phyloP scores from a whole-genome alignment of 2,888 invertebrate species.

The Drosophila setosimentum region DNA sequence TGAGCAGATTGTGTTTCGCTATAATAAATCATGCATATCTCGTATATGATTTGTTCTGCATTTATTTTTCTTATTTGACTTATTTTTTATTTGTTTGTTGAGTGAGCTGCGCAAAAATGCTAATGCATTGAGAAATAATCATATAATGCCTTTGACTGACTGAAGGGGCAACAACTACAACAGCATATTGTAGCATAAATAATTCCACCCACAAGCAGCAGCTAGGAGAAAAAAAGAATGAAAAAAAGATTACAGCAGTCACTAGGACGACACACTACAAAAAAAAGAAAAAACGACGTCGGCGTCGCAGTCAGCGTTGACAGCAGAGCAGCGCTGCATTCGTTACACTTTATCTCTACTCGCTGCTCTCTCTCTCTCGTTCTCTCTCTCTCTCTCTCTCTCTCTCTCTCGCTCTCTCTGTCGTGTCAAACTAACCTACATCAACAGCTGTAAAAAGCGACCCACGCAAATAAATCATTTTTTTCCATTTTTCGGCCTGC shows the following conservation, averaged over 20 bases:
- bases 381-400: neutral
- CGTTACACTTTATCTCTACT: slow-evolving; percentile 1
- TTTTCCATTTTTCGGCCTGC: slow-evolving; percentile 22
- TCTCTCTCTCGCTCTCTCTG: slow-evolving; percentile 7
- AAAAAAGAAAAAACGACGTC: slow-evolving; percentile 9
- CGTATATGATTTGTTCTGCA: slow-evolving; percentile 2
- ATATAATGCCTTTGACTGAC: slow-evolving; percentile 61
- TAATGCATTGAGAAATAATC: slow-evolving; percentile 77
- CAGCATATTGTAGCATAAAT: slow-evolving; percentile 78
- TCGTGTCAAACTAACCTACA: slow-evolving; percentile 82
- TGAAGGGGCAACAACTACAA: slow-evolving; percentile 27
- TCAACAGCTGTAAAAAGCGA: slow-evolving; percentile 78
- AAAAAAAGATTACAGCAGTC: slow-evolving; percentile 81
- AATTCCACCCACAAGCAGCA: slow-evolving; percentile 76
- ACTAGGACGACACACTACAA: slow-evolving; percentile 73
- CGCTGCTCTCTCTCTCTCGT: slow-evolving; percentile 7
- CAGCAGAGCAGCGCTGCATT: slow-evolving; percentile 24
- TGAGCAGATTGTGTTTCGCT: slow-evolving; percentile 22
- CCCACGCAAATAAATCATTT: slow-evolving; percentile 52
- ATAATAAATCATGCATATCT: slow-evolving; percentile 58
- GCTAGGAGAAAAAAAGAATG: slow-evolving; percentile 57
- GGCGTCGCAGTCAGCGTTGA: slow-evolving; percentile 11
- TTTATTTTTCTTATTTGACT: neutral
- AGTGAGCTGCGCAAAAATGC: slow-evolving; percentile 55
- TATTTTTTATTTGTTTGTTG: slow-evolving; percentile 23